A percentile compares a stretch with the other conserved stretches of the same genome.
Evolutionary conservation across 2,888 invertebrate species (phyloP).

Genomic region (Sesia bembeciformis): DNA sequence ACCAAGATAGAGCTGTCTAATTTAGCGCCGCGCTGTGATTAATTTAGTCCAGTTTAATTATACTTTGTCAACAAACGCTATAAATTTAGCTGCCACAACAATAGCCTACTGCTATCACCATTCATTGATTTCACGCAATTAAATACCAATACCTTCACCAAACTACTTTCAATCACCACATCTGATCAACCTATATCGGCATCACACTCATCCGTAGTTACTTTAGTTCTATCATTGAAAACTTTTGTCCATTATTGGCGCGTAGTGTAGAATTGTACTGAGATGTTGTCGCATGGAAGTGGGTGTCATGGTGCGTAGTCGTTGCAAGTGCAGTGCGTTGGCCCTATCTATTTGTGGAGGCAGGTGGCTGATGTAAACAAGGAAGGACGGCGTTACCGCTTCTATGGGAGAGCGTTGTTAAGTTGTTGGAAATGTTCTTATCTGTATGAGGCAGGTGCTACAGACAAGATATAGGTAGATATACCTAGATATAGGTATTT

Average conservation of each 20-base stretch:
- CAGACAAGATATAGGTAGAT: too few relatives aligned
- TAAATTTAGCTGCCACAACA: constrained; percentile 7
- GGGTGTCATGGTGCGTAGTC: not conserved
- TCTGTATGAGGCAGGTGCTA: too few relatives aligned
- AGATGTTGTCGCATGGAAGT: not conserved
- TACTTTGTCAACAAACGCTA: constrained; percentile 2
- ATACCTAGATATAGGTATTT: too few relatives aligned
- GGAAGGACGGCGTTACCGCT: not conserved
- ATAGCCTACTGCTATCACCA: constrained; percentile 19
- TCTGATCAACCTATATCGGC: not conserved
- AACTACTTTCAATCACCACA: not conserved
- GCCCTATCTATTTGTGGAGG: constrained; percentile 41
- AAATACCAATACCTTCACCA: constrained; percentile 42
- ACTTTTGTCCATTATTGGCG: too few relatives aligned
- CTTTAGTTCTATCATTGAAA: not conserved
- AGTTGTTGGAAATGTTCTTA: too few relatives aligned
- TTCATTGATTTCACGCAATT: constrained; percentile 50
- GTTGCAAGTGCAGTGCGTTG: constrained; percentile 30
- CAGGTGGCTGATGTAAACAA: constrained; percentile 29
- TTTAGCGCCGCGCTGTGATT: not conserved
- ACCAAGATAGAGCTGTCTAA: too few relatives aligned
- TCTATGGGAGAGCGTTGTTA: too few relatives aligned
- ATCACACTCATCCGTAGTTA: not conserved
- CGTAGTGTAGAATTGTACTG: too few relatives aligned
- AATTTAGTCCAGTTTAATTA: not conserved